These are phyloP conservation scores for Salpingus planirostris DNA, from an alignment of 2,888 invertebrate species.

Conservation along the genomic window DNA sequence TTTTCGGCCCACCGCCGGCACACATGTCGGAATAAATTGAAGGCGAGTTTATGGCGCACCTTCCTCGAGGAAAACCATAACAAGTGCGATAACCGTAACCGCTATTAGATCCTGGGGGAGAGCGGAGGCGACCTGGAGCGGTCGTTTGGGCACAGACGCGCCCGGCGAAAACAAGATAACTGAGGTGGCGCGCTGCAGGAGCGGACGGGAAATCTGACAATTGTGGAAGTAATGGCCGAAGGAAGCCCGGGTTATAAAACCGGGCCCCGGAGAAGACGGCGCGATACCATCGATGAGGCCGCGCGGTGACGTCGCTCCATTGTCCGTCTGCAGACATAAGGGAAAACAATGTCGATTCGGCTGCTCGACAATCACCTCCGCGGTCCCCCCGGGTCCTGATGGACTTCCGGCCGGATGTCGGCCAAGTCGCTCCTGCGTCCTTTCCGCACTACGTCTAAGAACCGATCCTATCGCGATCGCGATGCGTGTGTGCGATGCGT, in stretches of 20 bases:
- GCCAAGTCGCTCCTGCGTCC: conserved; percentile 35
- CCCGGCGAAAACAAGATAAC: conserved; percentile 38
- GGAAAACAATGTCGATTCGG: conserved; percentile 37
- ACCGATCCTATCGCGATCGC: conserved; percentile 20
- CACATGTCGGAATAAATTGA: conserved; percentile 33
- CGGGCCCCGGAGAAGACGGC: conserved; percentile 26
- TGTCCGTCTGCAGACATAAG: conserved; percentile 31
- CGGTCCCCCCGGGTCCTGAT: conserved; percentile 34
- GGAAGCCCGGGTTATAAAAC: conserved; percentile 35
- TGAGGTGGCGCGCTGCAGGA: conserved; percentile 32
- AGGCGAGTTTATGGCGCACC: conserved; percentile 40
- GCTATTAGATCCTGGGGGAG: conserved; percentile 35
- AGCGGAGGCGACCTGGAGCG: conserved; percentile 33
- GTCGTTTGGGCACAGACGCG: conserved; percentile 30
- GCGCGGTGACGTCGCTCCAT: conserved; percentile 25
- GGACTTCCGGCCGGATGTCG: conserved; percentile 37
- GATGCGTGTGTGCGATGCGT: conserved; percentile 11
- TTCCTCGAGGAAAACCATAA: conserved; percentile 39
- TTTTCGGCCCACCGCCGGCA: conserved; percentile 18
- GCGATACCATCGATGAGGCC: conserved; percentile 39
- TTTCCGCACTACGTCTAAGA: conserved; percentile 29
- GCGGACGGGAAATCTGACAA: conserved; percentile 36
- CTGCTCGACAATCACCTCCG: conserved; percentile 36
- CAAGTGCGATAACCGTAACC: conserved; percentile 41
- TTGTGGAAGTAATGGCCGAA: conserved; percentile 37